These are phyloP conservation scores for Gisinianus flammeolus DNA, from an alignment of 2,888 invertebrate species.

Conservation along the genomic window DNA sequence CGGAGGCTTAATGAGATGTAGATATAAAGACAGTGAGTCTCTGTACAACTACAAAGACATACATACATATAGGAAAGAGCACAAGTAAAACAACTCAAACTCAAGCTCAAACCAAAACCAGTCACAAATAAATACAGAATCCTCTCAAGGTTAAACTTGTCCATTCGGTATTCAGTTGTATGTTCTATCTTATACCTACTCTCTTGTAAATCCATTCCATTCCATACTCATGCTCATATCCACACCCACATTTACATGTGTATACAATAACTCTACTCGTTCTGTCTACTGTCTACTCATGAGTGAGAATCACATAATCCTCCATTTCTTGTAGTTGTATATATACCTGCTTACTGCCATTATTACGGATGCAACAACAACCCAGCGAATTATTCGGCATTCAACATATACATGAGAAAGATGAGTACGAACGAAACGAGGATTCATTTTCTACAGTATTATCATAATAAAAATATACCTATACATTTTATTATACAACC, in stretches of 20 bases:
- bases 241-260: no score
- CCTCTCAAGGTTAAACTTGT: constrained; percentile 24
- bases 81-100: no score
- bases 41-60: background rate
- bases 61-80: background rate
- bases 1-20: constrained; percentile 20
- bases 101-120: constrained; percentile 4
- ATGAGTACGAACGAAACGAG: background rate
- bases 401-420: background rate
- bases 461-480: background rate
- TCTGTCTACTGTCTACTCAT: background rate
- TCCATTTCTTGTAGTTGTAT: background rate
- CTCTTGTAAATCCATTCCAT: background rate
- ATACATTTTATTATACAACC: background rate
- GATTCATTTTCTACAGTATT: background rate
- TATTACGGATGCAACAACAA: no score
- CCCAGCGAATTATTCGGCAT: no score
- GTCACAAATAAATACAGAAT: constrained; percentile 16
- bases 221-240: background rate
- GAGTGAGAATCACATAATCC: background rate
- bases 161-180: no score
- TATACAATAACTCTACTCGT: no score
- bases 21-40: background rate
- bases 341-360: no score
- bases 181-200: no score